phyloP scores from a whole-genome alignment of 2,888 invertebrate species.

The Corbicula japonica region DNA sequence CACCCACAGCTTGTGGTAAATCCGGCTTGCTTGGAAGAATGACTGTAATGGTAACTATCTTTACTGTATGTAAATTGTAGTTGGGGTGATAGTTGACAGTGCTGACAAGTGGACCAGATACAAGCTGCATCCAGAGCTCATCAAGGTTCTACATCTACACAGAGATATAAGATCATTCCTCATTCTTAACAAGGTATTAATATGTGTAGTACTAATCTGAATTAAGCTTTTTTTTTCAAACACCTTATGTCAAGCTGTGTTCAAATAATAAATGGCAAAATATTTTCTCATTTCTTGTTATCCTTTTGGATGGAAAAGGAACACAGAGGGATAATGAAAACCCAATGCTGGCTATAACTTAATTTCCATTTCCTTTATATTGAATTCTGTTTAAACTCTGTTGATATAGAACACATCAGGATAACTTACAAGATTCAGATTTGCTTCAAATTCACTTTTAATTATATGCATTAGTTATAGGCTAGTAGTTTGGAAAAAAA shows the following conservation, averaged over 20 bases:
- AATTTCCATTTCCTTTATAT: too few relatives aligned
- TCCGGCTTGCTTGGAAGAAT: not conserved
- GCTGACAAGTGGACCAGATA: slow-evolving; percentile 91
- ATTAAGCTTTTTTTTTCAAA: not conserved
- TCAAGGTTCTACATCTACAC: slow-evolving; percentile 90
- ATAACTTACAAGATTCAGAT: too few relatives aligned
- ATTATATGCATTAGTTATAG: too few relatives aligned
- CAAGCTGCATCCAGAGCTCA: slow-evolving; percentile 90
- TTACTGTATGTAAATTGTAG: slow-evolving; percentile 65
- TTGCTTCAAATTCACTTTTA: too few relatives aligned
- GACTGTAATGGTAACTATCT: not conserved
- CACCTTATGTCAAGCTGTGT: not conserved
- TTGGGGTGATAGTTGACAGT: slow-evolving; percentile 95
- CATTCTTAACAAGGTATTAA: slow-evolving; percentile 95
- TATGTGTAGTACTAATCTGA: not conserved
- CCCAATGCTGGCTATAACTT: too few relatives aligned
- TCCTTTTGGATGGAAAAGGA: not conserved
- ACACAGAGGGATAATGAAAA: not conserved
- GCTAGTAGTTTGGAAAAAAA: too few relatives aligned
- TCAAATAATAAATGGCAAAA: not conserved
- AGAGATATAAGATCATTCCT: slow-evolving; percentile 89
- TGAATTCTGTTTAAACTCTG: too few relatives aligned
- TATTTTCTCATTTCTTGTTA: not conserved
- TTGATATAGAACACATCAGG: too few relatives aligned
- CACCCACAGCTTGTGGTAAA: too few relatives aligned